phyloP scores from a whole-genome alignment of 2,113 vertebrate species.

The Coryphaenoides rupestris region DNA sequence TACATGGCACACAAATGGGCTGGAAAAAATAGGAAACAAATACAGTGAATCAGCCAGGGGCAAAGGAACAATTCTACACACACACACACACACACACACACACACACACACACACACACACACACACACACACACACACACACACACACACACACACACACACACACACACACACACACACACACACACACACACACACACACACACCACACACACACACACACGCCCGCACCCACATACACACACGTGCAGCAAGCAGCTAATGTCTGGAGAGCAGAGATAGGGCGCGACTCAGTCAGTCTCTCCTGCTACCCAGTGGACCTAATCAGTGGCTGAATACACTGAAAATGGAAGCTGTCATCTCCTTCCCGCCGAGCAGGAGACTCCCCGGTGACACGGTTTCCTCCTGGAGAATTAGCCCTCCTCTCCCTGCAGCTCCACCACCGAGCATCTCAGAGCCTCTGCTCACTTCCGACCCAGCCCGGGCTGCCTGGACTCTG shows the following conservation, averaged over 20 bases:
- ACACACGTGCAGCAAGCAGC: constrained; percentile 4
- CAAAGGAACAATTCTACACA: background rate
- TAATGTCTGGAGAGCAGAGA: constrained; percentile 55
- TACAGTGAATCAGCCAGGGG: background rate
- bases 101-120: constrained; percentile 2
- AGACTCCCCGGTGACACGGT: constrained; percentile 40
- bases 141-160: constrained; percentile 13
- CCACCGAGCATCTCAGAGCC: background rate
- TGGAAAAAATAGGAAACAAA: background rate
- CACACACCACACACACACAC: constrained; percentile 3
- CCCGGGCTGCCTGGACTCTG: background rate
- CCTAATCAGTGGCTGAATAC: constrained; percentile 60
- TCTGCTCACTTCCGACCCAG: background rate
- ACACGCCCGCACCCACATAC: constrained; percentile 15
- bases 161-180: constrained; percentile 6
- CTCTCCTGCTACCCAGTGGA: constrained; percentile 49
- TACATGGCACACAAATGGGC: constrained; percentile 2
- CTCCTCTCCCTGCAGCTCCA: constrained; percentile 18
- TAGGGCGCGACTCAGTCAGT: constrained; percentile 44
- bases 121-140: constrained; percentile 19
- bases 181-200: constrained; percentile 11
- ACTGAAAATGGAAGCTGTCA: constrained; percentile 53
- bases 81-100: constrained; percentile 4
- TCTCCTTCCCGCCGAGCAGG: constrained; percentile 35
- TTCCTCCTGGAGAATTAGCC: constrained; percentile 28